phyloP scores from a whole-genome alignment of 2,797 vertebrate genomes.

The Pipistrellus nathusii region DNA sequence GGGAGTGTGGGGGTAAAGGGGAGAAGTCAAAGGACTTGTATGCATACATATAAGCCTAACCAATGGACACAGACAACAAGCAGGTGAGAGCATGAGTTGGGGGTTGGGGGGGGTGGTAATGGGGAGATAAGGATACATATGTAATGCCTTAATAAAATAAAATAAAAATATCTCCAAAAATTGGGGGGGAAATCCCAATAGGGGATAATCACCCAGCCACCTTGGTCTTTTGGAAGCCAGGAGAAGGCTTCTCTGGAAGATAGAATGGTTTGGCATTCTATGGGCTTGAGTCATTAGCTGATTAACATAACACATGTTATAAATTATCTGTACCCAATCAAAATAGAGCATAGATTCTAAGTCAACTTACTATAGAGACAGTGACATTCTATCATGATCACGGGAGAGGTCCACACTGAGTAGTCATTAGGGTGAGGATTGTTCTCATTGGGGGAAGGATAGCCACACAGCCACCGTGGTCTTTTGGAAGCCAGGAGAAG shows the following conservation, averaged over 20 bases:
- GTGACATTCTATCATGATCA: neutral
- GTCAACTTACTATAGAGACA: neutral
- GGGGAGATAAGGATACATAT: no score
- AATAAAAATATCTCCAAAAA: no score
- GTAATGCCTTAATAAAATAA: no score
- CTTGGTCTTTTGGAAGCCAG: no score
- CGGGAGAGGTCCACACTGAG: neutral
- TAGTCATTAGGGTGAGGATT: neutral
- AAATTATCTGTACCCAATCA: neutral
- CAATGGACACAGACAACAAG: no score
- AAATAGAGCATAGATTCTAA: constrained; percentile 26
- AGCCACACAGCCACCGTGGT: neutral
- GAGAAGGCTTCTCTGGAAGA: neutral
- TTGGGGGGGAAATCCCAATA: neutral
- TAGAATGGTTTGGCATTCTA: neutral
- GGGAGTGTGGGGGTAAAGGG: no score
- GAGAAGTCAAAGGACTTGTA: no score
- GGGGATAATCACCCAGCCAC: no score
- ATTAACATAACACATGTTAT: neutral
- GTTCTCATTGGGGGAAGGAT: neutral
- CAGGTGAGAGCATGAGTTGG: no score
- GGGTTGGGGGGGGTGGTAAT: no score
- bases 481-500: neutral
- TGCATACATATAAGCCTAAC: no score
- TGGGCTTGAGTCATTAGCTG: constrained; percentile 18